A percentile compares a stretch with the other conserved stretches of the same genome.
These are phyloP conservation scores for Alaudala cheleensis DNA, from an alignment of 2,113 vertebrate species.

Conservation along the genomic window DNA sequence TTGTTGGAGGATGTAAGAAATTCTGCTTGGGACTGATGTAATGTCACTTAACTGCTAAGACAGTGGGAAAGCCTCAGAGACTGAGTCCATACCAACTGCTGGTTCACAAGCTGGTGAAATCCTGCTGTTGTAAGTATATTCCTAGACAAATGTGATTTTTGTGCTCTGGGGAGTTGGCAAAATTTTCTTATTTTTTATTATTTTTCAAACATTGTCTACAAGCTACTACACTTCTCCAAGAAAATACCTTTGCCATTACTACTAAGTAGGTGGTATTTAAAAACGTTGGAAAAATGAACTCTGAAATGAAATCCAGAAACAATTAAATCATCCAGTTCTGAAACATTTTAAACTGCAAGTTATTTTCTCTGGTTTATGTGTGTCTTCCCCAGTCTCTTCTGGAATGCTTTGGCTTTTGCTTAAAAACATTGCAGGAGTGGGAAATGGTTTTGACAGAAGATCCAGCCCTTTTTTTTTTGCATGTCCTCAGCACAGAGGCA, in stretches of 20 bases:
- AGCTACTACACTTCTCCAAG: not conserved
- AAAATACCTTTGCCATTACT: not conserved
- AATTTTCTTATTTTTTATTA: not conserved
- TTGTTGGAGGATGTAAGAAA: not conserved
- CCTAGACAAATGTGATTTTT: not conserved
- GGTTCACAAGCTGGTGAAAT: not conserved
- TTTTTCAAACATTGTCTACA: not conserved
- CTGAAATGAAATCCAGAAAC: not conserved
- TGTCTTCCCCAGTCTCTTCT: not conserved
- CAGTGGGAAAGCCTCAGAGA: not conserved
- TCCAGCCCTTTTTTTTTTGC: not conserved
- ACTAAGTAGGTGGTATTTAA: not conserved
- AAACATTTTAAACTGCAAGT: not conserved
- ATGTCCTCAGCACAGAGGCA: not conserved
- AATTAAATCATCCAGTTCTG: not conserved
- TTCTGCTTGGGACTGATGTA: not conserved
- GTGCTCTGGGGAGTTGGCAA: not conserved
- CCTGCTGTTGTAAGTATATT: not conserved
- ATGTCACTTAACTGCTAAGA: not conserved
- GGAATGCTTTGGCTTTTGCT: not conserved
- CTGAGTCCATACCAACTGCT: fast-evolving
- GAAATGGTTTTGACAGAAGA: not conserved
- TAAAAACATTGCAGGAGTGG: not conserved
- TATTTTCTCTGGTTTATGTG: not conserved
- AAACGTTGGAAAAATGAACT: not conserved